These are phyloP conservation scores for Glossophaga mutica DNA, from an alignment of 2,797 vertebrate genomes.

Conservation along the genomic window DNA sequence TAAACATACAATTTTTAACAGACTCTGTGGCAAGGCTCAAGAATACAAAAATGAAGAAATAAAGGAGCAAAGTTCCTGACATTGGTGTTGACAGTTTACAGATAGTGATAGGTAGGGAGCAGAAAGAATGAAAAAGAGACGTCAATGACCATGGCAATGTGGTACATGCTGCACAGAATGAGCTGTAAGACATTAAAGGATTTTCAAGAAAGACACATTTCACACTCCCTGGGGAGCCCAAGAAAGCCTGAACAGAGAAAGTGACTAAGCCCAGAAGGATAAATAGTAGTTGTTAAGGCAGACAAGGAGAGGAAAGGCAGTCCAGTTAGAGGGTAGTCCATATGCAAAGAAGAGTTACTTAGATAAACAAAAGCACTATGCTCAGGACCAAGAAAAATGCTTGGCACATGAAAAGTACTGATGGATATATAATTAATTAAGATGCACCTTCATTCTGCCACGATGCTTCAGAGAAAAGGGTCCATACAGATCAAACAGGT, in stretches of 20 bases:
- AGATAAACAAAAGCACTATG: not conserved
- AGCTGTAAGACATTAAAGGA: not conserved
- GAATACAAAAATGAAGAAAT: not conserved
- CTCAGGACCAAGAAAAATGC: not conserved
- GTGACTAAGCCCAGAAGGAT: not conserved
- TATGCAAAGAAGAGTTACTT: not conserved
- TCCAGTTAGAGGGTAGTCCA: not conserved
- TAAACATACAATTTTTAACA: not conserved
- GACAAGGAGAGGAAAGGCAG: not conserved
- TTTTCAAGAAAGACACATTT: not conserved
- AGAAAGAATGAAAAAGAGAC: not conserved
- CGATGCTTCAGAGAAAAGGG: not conserved
- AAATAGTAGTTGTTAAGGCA: not conserved
- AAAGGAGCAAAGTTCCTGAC: not conserved
- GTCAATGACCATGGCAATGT: not conserved
- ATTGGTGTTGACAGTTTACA: not conserved
- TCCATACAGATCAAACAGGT: not conserved
- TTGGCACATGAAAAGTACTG: not conserved
- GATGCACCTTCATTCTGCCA: not conserved
- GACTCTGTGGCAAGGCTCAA: not conserved
- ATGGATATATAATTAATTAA: slow-evolving; percentile 3
- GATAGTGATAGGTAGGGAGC: not conserved
- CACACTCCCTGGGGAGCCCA: not conserved
- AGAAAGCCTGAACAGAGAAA: not conserved
- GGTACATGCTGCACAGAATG: not conserved